Conservation (phyloP, 2,113 vertebrate species). For the Crotophaga sulcirostris region DNA sequence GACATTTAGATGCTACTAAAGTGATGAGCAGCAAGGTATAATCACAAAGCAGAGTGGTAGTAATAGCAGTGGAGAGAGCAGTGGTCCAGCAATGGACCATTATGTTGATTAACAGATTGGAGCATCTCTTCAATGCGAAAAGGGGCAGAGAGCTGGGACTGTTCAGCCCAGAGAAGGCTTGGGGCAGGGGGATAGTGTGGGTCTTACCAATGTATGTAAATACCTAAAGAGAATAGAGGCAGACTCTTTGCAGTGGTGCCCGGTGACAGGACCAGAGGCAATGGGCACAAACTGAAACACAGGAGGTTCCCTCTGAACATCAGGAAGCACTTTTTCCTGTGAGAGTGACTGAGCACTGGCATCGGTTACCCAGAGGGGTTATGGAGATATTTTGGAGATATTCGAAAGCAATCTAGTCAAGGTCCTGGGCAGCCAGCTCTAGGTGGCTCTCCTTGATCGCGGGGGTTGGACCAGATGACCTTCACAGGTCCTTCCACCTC, state of each 20-base stretch:
- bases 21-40: not conserved
- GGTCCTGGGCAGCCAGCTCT: not conserved
- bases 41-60: not conserved
- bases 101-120: not conserved
- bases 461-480: not conserved
- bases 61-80: no score
- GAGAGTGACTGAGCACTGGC: not conserved
- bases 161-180: not conserved
- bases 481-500: not conserved
- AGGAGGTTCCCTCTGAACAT: not conserved
- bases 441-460: not conserved
- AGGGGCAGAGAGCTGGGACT: not conserved
- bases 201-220: not conserved
- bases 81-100: not conserved
- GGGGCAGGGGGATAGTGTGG: accelerated
- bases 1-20: not conserved
- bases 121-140: not conserved
- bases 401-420: not conserved
- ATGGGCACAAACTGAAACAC: not conserved
- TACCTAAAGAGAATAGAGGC: no score
- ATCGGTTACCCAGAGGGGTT: not conserved
- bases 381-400: not conserved
- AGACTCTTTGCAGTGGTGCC: not conserved
- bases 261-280: not conserved
- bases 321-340: not conserved